Conservation (phyloP, 2,113 vertebrate species). For the Dicrurus megarhynchus region DNA sequence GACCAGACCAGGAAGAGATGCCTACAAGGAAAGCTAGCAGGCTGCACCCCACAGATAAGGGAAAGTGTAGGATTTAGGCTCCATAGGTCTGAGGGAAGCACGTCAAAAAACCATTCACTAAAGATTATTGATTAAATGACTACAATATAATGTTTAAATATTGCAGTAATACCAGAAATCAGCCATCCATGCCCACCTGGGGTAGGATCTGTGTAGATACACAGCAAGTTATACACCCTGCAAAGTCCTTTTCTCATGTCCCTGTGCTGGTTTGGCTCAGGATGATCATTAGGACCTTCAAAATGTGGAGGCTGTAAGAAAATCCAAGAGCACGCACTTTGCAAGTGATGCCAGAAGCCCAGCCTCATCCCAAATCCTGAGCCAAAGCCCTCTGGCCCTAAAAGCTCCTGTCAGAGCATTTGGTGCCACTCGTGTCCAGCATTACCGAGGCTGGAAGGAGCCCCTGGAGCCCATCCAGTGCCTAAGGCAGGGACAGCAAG, state of each 20-base stretch:
- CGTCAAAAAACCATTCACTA: neutral
- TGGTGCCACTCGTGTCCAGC: neutral
- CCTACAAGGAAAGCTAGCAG: neutral
- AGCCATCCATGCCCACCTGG: neutral
- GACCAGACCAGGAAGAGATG: neutral
- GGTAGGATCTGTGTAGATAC: neutral
- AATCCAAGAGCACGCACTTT: neutral
- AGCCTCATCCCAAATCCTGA: neutral
- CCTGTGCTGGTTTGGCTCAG: neutral
- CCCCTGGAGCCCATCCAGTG: neutral
- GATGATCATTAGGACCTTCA: neutral
- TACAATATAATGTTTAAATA: neutral
- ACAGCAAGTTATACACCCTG: neutral
- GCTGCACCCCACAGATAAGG: neutral
- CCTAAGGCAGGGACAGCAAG: neutral
- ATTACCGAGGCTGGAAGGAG: neutral
- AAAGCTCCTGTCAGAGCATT: neutral
- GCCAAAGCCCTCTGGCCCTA: neutral
- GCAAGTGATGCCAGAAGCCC: neutral
- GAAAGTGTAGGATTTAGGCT: neutral
- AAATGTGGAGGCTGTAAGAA: neutral
- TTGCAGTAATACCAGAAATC: neutral
- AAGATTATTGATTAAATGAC: neutral
- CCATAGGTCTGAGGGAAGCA: neutral
- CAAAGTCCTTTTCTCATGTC: neutral